Conservation (phyloP, 1,140 invertebrate genomes). For the Sycobia sp. region DNA sequence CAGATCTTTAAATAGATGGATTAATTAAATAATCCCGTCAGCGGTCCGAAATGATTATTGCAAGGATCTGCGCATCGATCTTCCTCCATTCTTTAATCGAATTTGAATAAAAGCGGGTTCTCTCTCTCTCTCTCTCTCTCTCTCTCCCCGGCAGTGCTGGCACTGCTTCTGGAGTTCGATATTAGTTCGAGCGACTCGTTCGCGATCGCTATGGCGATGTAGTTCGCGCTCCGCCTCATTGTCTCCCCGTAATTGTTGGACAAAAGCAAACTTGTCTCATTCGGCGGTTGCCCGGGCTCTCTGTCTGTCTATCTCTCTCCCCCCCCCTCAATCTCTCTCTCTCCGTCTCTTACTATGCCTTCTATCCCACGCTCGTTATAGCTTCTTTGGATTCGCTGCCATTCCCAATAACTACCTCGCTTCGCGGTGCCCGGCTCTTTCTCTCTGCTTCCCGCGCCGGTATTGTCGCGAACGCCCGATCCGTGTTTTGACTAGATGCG, state of each 20-base stretch:
- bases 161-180: conserved; percentile 50
- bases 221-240: conserved; percentile 50
- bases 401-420: conserved; percentile 2
- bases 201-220: conserved; percentile 23
- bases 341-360: no score
- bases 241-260: conserved; percentile 53
- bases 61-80: no score
- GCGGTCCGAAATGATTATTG: no score
- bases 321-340: no score
- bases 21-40: no score
- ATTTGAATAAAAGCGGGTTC: no score
- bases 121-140: neutral
- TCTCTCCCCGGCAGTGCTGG: no score
- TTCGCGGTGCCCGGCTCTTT: no score
- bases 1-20: no score
- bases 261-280: conserved; percentile 59
- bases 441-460: neutral
- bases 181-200: conserved; percentile 49
- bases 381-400: conserved; percentile 16
- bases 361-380: conserved; percentile 16
- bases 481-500: conserved; percentile 1
- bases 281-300: no score
- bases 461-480: conserved; percentile 5
- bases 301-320: no score
- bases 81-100: no score